Base-by-base conservation (phyloP, 2,113 vertebrate genomes). In the Macroglossus sobrinus region DNA sequence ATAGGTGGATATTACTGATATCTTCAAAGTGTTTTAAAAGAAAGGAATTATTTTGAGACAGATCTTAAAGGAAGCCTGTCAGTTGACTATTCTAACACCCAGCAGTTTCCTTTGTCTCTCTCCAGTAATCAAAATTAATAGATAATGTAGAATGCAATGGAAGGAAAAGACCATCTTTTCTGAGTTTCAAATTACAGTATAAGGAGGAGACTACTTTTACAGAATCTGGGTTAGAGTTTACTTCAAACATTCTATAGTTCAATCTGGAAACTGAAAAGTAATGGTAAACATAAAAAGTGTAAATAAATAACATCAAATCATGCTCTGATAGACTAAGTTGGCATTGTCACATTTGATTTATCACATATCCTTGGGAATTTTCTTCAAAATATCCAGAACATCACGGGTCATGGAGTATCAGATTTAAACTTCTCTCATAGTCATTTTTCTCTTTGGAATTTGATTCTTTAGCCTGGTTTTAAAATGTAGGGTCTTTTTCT, bases 361-460 rank as follows among this genome's bases (percentile, higher is more conserved):
- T 94, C 35, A 81, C n/a, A 63, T 61, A 72, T 74, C n/a, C 43
- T 75, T 86, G 43, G 50, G 40, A 63, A 84, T 79, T 96, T 93
- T 88, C 53, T 82, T 74, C 63, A 87, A 84, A 66, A 78, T 93
- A 66, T 78, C 47, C 92, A 30, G 30, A 80, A 95, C 40, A 16
- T 66, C 40, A 21, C 68, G 22, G 59, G 7, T 71, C 50, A 5
- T 86, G 40, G 40, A 64, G 28, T 89, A 43, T 71, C 66, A 74
- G 13, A 24, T 89, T 92, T 28, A 64, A 12, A 81, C 30, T 89
- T 93, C 69, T 88, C 88, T 91, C 43, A 14, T 84, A 81, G 35
- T 95, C 69, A 33, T 75, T 84, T 96, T 90, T 53, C 68, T 38
- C 45, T 91, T 79, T 88, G 21, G 53, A 93, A 80, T 93, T 92